phyloP scores from a whole-genome alignment of 2,888 invertebrate species.

The Bellardia bayeri region DNA sequence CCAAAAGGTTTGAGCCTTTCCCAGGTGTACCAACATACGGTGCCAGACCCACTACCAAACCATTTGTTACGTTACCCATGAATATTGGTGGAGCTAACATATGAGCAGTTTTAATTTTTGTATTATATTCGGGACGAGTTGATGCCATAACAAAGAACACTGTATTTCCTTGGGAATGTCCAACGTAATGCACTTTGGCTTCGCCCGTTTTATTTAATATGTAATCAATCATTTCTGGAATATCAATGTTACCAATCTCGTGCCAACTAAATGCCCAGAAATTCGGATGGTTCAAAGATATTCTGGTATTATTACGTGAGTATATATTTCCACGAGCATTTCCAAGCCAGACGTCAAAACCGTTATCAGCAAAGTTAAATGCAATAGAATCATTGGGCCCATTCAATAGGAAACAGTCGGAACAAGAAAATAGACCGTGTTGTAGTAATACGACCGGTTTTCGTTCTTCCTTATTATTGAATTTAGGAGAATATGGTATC shows the following conservation, averaged over 20 bases:
- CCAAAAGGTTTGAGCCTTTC: conserved; percentile 73
- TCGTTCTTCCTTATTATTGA: conserved; percentile 82
- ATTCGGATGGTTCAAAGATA: conserved; percentile 76
- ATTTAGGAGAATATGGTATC: conserved; percentile 86
- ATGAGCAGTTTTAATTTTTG: conserved; percentile 84
- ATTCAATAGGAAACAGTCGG: conserved; percentile 89
- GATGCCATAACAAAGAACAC: conserved; percentile 84
- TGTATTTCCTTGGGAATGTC: conserved; percentile 87
- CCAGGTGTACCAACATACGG: conserved; percentile 79
- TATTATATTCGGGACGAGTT: conserved; percentile 84
- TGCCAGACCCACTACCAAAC: conserved; percentile 83
- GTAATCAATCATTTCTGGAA: conserved; percentile 88
- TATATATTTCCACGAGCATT: conserved; percentile 88
- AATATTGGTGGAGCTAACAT: conserved; percentile 88
- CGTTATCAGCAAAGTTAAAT: conserved; percentile 85
- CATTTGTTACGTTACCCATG: conserved; percentile 85
- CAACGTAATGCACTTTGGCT: conserved; percentile 86
- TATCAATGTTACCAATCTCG: conserved; percentile 85
- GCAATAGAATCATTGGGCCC: conserved; percentile 87
- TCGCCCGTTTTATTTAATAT: conserved; percentile 84
- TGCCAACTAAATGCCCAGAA: conserved; percentile 87
- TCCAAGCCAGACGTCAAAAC: conserved; percentile 87
- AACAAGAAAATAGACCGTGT: conserved; percentile 89
- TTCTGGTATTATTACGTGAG: conserved; percentile 85
- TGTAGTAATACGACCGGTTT: conserved; percentile 88